Base-by-base conservation (phyloP, 2,113 vertebrate species). In the cat (Felis catus) region DNA sequence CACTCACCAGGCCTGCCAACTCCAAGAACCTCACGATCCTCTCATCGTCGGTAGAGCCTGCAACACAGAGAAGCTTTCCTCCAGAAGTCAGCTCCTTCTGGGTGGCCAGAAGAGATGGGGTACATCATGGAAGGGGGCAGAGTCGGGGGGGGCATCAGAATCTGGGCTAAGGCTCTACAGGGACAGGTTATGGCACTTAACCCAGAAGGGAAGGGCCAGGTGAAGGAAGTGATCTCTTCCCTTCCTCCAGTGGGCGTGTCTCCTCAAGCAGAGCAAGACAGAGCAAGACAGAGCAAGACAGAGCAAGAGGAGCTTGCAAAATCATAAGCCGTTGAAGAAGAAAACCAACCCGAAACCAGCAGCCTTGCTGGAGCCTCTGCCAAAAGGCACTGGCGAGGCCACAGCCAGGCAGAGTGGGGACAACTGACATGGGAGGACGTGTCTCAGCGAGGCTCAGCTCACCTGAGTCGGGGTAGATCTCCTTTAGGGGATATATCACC, bases 401-500 rank as follows among this genome's bases (percentile, higher is more conserved):
- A 16, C 2, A 9, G 66, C 18, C 71, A 87, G 70, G 18, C 23
- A 76, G 21, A 45, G n/a, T 14, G 25, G 55, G 16, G 29, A 15
- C 4, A 25, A 7, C 1, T 1, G n/a, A 53, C 74, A 27, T 4
- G 65, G 66, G 13, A 82, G 16, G 36, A 89, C 3, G 48, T 0
- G 31, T 29, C 15, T 19, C 21, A 11, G 83, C 45, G 68, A 55
- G 94, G 63, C 91, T 66, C 91, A 45, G 97, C 97, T 85, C 98
- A 99, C 99, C 99, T 99, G 99, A 99, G 97, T 97, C 98, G 7
- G 99, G 99, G 98, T 99, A 99, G 97, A 99, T 99, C 94, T 99
- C 99, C 98, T 99, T 99, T 97, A 99, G 96, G 11, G 99, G 99
- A 94, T 99, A 99, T 88, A 99, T 99, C 74, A 99, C 99, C 99